Base-by-base conservation (phyloP, 1,140 invertebrate species). In the Ostrea denselamellosa region DNA sequence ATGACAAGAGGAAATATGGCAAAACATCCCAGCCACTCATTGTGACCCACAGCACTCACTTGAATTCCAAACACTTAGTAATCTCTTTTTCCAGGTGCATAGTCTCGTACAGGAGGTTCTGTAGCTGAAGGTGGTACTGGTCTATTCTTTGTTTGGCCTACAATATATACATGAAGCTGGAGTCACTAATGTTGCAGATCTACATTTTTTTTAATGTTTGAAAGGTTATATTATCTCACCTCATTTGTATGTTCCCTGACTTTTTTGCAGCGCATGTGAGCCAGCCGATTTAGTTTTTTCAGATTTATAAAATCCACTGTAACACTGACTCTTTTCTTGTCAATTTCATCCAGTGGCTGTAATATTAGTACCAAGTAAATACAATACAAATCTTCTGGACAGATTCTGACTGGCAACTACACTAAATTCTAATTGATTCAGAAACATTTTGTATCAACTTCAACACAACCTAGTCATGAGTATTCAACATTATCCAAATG, bases 81-180 rank as follows among this genome's bases (percentile, higher is more conserved):
- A 98, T 98, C 96, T 99, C 98, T 92, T 98, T 98, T 89, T 98
- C 97, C 2, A 99, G 95, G 95, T 99, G 98, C 93, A 98, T 97
- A 14, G 97, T 97, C 96, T 99, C 98, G 95, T 99, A 99, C 0
- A 99, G 94, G n/a, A 99, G 95, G 95, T 99, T 99, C 94, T 99
- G 98, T 86, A 98, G 96, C 91, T 98, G 97, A 28, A 99, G 95
- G 95, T 99, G 97, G 91, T 97, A 97, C 87, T 97, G 97, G 92
- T 99, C 98, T 0, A 98, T 98, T 91, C 97, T 97, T 91, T 97
- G 97, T 94, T 98, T 98, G 86, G 97, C 97, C 94, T 96, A 58
- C 8, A 91, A 91, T 28, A 83, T 56, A 90, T 52, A 85, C 2
- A 8, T 22, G 25, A 9, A 0, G 14, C 10, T 19, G 8, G 19